Evolutionary conservation across 2,888 invertebrate species (phyloP), one percentile per base, ranked within the genome.

Genomic region (Tipula lateralis): DNA sequence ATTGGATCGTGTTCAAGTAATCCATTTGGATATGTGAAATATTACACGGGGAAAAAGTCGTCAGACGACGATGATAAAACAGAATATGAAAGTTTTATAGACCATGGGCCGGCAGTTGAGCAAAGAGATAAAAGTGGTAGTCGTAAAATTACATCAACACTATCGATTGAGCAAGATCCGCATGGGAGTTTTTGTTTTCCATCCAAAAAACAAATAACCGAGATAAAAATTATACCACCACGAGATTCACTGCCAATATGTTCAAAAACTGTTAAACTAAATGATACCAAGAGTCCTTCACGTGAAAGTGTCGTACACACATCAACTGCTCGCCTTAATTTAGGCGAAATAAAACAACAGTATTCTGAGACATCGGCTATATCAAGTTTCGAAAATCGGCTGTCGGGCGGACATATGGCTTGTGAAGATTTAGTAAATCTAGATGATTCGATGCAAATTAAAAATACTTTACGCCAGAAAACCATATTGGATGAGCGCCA

Each of bases 391-490:
- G 92, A 92, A 87, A 91, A 90, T 29, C 90, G 92, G 32, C 88
- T 92, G 4, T 88, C 90, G 1, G 92, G 91, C 84, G 90, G 90
- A 19, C 93, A 93, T 86, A 91, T 92, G 89, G 94, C 93, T 9
- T 94, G 93, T 88, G 94, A 94, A 89, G 93, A 95, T 91, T 90
- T 95, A 86, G 91, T 92, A 12, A 92, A 93, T 88, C 91, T 94
- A 87, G 92, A 93, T 88, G 93, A 92, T 87, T 92, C 92, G 88
- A 91, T 91, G 9, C 91, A 91, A 88, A 91, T 93, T 80, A 90
- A 90, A 86, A 90, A 89, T 85, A 84, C 81, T 6, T 85, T 85
- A 44, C 29, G 84, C 87, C 91, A 84, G 89, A 90, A 24, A 84
- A 87, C 86, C 88, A 88, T 50, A 89, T 89, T 84, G 86, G 91